Evolutionary conservation across 2,888 invertebrate genomes (phyloP), one percentile per base, ranked within the genome.

Genomic region (Apamea anceps): DNA sequence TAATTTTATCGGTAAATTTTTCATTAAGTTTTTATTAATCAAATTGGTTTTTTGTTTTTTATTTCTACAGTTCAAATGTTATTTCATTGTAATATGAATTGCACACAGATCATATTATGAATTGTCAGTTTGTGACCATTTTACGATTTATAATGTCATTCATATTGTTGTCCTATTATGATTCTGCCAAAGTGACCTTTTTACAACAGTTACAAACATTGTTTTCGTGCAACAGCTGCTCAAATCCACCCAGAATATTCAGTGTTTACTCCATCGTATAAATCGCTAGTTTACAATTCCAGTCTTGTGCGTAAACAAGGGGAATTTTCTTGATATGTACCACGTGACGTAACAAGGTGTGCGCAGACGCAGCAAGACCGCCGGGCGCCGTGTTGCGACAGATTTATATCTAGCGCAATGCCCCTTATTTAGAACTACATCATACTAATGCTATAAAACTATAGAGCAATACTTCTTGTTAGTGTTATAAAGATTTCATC

Each of bases 361-460:
- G 85, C 78, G 74, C 88, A 72, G 77, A 76, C 90, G 83, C 80
- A 75, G 84, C 94, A 93, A 95, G 95, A 95, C 95, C 84, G 93
- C 91, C 92, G 91, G 95, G 95, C 88, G 85, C 88, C 85, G 67
- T 81, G 79, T 85, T 87, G 87, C 82, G 89, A 89, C 91, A 91
- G 91, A 94, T 94, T 94, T 93, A 93, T 93, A 86, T 91, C 84
- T 75, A 75, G 77, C 87, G 84, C 86, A 86, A 84, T 87, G 78
- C 75, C 37, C 81, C 75, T 87, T 85, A 85, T 87, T 80, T 75
- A 85, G 75, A 18, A 32, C 83, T 84, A 77, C 63, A 75, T 80
- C 66, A 80, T 71, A 85, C 71, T 78, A 28, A 79, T 78, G 65
- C 37, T 62, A 65, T 81, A 66, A 32, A 73, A 67, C 37, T 66